Percentiles rank a stretch among this genome's conserved stretches.
phyloP scores from a whole-genome alignment of 2,888 invertebrate genomes.

The Tricholauxania praeusta region DNA sequence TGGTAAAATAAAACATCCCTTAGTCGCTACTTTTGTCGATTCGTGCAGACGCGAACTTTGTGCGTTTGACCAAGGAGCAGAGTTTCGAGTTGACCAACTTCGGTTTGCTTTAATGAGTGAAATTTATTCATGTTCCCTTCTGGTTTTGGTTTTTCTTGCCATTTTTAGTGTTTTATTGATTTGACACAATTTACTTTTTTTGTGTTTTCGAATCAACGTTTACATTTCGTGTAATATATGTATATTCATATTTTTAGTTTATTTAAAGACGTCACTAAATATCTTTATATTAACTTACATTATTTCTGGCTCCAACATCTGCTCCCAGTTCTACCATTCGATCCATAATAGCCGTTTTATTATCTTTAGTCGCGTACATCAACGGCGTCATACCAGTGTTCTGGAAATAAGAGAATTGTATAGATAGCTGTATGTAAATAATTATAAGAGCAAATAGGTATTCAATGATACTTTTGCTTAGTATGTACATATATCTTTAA shows the following conservation, averaged over 20 bases:
- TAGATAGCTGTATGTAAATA: no score
- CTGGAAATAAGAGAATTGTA: slow-evolving; percentile 71
- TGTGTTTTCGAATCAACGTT: slow-evolving; percentile 9
- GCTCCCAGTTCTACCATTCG: slow-evolving; percentile 93
- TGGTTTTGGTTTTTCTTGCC: no score
- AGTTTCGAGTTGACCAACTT: slow-evolving; percentile 16
- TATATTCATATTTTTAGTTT: slow-evolving; percentile 6
- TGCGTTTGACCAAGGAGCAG: no score
- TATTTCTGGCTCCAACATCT: slow-evolving; percentile 90
- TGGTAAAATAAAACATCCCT: no score
- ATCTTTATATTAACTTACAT: slow-evolving; percentile 76
- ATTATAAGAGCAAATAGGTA: no score
- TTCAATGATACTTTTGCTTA: no score
- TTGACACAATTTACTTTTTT: slow-evolving; percentile 55
- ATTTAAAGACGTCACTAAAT: neutral
- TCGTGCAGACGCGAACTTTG: no score
- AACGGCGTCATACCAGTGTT: slow-evolving; percentile 93
- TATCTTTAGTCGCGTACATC: slow-evolving; percentile 97
- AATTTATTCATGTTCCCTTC: slow-evolving; percentile 14
- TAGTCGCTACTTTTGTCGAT: no score
- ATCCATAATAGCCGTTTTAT: slow-evolving; percentile 90
- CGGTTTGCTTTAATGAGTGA: slow-evolving; percentile 16
- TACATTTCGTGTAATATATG: no score
- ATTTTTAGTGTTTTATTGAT: slow-evolving; percentile 55
- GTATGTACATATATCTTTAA: no score